Conservation (phyloP, 2,797 vertebrate species). For the Rhabdophis nuchalis region DNA sequence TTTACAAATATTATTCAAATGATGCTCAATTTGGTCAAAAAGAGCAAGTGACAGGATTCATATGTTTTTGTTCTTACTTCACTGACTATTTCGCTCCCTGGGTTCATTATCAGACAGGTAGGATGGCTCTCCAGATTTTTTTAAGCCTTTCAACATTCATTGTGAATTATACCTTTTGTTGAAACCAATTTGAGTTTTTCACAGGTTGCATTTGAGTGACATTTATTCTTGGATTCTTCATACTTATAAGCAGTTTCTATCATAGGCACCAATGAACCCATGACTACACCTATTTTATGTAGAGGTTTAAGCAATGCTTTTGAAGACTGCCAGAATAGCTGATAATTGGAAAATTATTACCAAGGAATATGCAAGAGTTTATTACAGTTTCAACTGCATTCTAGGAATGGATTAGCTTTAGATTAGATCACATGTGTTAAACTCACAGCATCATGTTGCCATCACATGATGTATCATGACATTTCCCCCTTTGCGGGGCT, state of each 20-base stretch:
- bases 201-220: background rate
- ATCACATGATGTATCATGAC: too few relatives aligned
- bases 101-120: background rate
- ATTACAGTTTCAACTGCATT: background rate
- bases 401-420: background rate
- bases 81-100: background rate
- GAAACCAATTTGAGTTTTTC: background rate
- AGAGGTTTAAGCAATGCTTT: background rate
- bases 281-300: background rate
- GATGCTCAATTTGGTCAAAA: background rate
- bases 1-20: background rate
- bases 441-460: too few relatives aligned
- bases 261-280: background rate
- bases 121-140: background rate
- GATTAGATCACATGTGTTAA: too few relatives aligned
- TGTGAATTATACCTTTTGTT: background rate
- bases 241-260: background rate
- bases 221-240: background rate
- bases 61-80: background rate
- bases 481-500: too few relatives aligned
- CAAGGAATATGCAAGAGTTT: background rate
- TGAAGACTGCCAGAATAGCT: background rate
- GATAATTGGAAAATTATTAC: background rate
- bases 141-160: background rate
- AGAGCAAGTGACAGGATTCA: background rate